Conservation (phyloP, 2,113 vertebrate genomes). For the Pteruthius melanotis region DNA sequence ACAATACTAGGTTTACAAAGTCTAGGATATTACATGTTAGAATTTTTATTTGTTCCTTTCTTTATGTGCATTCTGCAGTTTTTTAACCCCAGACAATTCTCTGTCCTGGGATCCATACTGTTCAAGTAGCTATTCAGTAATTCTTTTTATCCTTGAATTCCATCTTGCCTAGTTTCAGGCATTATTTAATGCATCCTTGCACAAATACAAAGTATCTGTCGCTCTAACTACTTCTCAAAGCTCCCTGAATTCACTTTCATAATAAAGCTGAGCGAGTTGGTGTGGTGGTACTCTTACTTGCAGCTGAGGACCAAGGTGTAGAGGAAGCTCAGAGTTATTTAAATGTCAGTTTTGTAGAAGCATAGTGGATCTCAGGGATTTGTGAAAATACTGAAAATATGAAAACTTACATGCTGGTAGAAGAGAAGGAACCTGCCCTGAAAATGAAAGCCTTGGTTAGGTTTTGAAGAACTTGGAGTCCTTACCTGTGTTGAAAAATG, state of each 20-base stretch:
- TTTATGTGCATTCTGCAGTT: not conserved
- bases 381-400: not conserved
- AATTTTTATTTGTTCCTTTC: not conserved
- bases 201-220: conserved; percentile 11
- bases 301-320: not conserved
- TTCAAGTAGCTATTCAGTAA: not conserved
- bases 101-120: not conserved
- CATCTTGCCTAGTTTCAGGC: not conserved
- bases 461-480: not conserved
- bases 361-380: not conserved
- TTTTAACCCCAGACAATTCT: not conserved
- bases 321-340: not conserved
- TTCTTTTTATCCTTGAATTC: conserved; percentile 5
- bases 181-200: conserved; percentile 27
- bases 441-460: not conserved
- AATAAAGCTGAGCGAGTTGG: not conserved
- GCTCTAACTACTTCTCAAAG: not conserved
- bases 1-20: not conserved
- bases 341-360: not conserved
- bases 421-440: not conserved
- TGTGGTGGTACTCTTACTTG: not conserved
- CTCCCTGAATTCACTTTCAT: not conserved
- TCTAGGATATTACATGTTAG: not conserved
- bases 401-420: not conserved
- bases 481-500: not conserved